These are phyloP conservation scores for Parnassius smintheus DNA, from an alignment of 2,888 invertebrate species.

Conservation along the genomic window DNA sequence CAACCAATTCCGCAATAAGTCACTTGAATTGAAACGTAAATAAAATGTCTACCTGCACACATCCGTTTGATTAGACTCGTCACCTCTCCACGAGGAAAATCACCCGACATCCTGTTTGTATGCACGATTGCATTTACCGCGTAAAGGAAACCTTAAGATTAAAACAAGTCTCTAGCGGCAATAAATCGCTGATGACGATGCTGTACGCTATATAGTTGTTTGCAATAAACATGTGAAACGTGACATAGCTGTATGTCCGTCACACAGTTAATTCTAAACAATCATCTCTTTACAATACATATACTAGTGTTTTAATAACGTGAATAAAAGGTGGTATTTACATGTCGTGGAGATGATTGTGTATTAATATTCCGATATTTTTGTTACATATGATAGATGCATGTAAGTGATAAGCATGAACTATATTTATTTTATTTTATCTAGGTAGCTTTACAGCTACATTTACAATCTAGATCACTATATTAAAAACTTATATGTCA, in stretches of 20 bases:
- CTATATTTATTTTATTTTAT: too few relatives aligned
- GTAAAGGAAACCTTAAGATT: constrained; percentile 42
- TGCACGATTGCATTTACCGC: constrained; percentile 47
- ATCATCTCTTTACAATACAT: too few relatives aligned
- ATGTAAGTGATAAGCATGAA: too few relatives aligned
- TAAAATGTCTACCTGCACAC: constrained; percentile 35
- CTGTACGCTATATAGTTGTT: constrained; percentile 30
- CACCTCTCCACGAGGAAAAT: constrained; percentile 62
- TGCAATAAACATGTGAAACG: background rate
- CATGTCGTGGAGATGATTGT: too few relatives aligned
- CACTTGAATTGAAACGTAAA: constrained; percentile 29
- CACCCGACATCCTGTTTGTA: constrained; percentile 61
- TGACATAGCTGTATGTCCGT: background rate
- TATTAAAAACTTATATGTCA: too few relatives aligned
- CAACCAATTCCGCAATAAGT: background rate
- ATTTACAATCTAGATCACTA: too few relatives aligned
- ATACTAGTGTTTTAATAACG: too few relatives aligned
- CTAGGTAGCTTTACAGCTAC: too few relatives aligned
- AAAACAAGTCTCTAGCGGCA: constrained; percentile 37
- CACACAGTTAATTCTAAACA: too few relatives aligned
- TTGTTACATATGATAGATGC: too few relatives aligned
- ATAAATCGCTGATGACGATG: constrained; percentile 42
- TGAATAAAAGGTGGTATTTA: too few relatives aligned
- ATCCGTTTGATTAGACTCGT: constrained; percentile 39
- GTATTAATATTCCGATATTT: too few relatives aligned